These are phyloP conservation scores for Nymphalis c-album DNA, from an alignment of 2,888 invertebrate genomes.

Conservation along the genomic window DNA sequence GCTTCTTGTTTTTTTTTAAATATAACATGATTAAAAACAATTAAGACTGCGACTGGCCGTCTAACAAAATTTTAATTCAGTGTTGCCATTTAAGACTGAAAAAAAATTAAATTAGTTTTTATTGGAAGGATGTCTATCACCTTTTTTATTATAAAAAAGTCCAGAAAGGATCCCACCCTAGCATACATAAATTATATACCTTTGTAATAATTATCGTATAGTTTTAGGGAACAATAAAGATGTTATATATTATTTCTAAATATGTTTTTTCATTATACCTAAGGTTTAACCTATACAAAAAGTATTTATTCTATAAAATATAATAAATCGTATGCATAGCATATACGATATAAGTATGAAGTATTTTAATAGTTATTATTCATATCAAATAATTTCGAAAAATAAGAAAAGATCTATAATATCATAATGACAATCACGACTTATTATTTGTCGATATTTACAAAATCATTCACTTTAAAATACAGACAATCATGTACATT, in stretches of 20 bases:
- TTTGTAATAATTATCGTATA: slow-evolving; percentile 57
- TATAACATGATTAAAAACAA: slow-evolving; percentile 20
- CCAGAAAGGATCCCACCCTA: slow-evolving; percentile 71
- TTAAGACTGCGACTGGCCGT: slow-evolving; percentile 34
- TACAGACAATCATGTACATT: no score
- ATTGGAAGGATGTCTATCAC: slow-evolving; percentile 37
- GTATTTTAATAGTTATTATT: no score
- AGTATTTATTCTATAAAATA: no score
- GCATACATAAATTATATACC: slow-evolving; percentile 50
- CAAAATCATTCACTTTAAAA: no score
- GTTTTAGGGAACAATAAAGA: slow-evolving; percentile 66
- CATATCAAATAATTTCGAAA: no score
- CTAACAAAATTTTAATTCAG: slow-evolving; percentile 50
- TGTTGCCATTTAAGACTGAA: slow-evolving; percentile 71
- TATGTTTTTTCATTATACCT: slow-evolving; percentile 26
- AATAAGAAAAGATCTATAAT: no score
- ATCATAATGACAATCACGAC: no score
- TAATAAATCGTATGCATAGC: no score
- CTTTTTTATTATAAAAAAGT: slow-evolving; percentile 45
- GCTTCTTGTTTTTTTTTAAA: slow-evolving; percentile 42
- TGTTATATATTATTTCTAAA: slow-evolving; percentile 52
- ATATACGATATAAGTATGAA: no score
- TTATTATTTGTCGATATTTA: no score
- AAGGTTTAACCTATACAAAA: no score
- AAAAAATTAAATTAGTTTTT: slow-evolving; percentile 44